phyloP scores from a whole-genome alignment of 2,797 vertebrate species.

The Apodemus agrarius region DNA sequence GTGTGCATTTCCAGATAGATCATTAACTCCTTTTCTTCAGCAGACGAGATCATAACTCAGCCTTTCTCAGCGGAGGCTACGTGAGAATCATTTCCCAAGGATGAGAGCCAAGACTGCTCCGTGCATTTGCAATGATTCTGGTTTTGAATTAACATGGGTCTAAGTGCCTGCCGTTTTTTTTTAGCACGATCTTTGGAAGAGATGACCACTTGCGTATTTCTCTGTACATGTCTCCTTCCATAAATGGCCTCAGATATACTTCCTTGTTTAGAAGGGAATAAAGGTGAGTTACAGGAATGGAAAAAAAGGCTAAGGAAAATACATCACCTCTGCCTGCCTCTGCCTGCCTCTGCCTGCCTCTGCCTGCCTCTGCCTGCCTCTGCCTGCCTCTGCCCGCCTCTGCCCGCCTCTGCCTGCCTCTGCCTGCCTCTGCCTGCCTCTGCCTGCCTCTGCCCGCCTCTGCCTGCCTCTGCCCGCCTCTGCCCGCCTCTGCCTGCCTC shows the following conservation, averaged over 20 bases:
- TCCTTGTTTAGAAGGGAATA: not conserved
- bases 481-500: too few species aligned
- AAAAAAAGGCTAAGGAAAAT: not conserved
- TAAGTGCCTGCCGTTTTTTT: not conserved
- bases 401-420: not conserved
- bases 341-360: not conserved
- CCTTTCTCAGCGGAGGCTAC: not conserved
- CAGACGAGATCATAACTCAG: not conserved
- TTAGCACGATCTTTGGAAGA: not conserved
- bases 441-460: not conserved
- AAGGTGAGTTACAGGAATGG: not conserved
- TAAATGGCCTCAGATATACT: not conserved
- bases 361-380: not conserved
- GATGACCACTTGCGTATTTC: not conserved
- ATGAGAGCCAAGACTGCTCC: not conserved
- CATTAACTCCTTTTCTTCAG: constrained; percentile 17
- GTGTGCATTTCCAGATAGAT: not conserved
- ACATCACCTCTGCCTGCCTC: not conserved
- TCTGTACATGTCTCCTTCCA: not conserved
- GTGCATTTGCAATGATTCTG: not conserved
- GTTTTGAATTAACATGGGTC: not conserved
- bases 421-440: not conserved
- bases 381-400: not conserved
- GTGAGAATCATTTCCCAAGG: not conserved
- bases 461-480: not conserved